Base-by-base conservation (phyloP, 2,797 vertebrate genomes). In the Muscicapa striata region DNA sequence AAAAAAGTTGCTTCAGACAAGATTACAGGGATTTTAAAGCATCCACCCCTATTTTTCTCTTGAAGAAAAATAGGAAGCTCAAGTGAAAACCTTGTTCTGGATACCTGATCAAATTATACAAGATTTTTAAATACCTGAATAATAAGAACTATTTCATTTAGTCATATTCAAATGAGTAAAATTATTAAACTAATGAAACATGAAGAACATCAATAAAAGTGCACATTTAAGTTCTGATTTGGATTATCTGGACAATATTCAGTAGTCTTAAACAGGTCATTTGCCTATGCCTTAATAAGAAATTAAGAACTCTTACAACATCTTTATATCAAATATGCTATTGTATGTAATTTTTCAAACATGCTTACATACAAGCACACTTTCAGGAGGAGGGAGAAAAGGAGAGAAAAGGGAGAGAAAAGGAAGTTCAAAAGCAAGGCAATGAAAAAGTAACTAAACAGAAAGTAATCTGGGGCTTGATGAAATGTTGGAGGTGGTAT, bases 341-440 rank as follows among this genome's bases (percentile, higher is more conserved):
- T 16, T 8, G 61, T 23, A 2, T 66, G 14, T 8, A 6, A 16
- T 40, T 90, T 93, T 69, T 74, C 15, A 62, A 27, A 48, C 0
- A 0, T 38, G 2, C 14, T 61, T 52, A 38, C 9, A 15, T 3
- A 51, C 3, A 26, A 3, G 59, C 7, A 48, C 1, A 32, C 2
- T 72, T 82, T 22, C 21, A 43, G 20, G 24, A 69, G 5, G 5
- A 57, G 36, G 15, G 10, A 16, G 13, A 3, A 20, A 62, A 34
- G 34, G 34, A 34, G 34, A 34, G 34, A 34, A 34, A 34, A 34
- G 6, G 24, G 30, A 57, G 5, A 23, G 20, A 40, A 15, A 51
- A 15, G n/a, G 19, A 40, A 54, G 10, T 0, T 40, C 10, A 38
- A 81, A 67, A 86, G 1, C 2, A 54, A 81, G 27, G 4, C 4